Base-by-base conservation (phyloP, 92 coral and sea anemone genomes). In the Parazoanthus darwini region DNA sequence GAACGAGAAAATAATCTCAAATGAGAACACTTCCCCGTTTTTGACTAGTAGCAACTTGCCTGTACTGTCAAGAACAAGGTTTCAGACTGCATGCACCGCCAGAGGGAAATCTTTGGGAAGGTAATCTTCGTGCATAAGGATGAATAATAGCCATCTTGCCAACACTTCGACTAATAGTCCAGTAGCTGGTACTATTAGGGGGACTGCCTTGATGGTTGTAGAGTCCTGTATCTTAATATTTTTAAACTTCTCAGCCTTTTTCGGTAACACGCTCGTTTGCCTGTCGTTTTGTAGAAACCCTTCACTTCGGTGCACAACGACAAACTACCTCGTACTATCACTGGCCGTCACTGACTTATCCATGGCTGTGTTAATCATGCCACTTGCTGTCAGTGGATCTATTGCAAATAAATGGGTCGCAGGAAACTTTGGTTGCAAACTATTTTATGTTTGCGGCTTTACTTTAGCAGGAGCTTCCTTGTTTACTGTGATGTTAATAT, bases 291-390 rank as follows among this genome's bases (percentile, higher is more conserved):
- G 43, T 63, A 79, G 82, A 79, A 48, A 79, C 29, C 82, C 37
- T 79, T 79, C 68, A 26, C 82, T 79, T 79, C 51, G 51, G 51
- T 68, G 82, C 35, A 48, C 15, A 26, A 59, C 46, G 16, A 79
- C 82, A 46, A 79, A 79, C 82, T 46, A 79, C 23, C 35, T 79
- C 37, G 42, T 79, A 26, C 82, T 79, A 25, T 79, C 82, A 79
- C 39, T 79, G 82, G 66, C 82, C 4, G 38, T 79, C 65, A 56
- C 82, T 63, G 82, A 79, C n/a, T 48, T 79, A 56, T 7, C n/a
- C 36, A 79, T 51, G 36, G 82, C 82, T 3, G 37, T 79, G 29
- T 29, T 79, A n/a, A n/a, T 1, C 82, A 23, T 79, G 42, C 42
- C 82, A 6, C 36, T 79, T 15, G 39, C 5, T 23, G 15, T 54